phyloP scores from a whole-genome alignment of 2,113 vertebrate genomes.

The Lutjanus erythropterus region DNA sequence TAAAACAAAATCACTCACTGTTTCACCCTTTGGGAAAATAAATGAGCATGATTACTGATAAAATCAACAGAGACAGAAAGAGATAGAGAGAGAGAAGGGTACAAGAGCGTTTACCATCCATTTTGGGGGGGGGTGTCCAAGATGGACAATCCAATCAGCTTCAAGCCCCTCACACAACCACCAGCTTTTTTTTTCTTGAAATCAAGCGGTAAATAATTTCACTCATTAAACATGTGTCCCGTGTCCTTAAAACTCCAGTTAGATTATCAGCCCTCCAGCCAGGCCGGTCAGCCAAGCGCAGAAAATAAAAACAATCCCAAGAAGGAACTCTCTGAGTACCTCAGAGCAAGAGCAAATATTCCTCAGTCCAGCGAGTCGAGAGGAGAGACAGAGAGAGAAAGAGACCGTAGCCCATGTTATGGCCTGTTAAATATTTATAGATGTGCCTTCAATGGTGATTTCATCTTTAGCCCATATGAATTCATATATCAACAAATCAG shows the following conservation, averaged over 20 bases:
- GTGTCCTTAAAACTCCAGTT: constrained; percentile 58
- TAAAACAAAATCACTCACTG: constrained; percentile 58
- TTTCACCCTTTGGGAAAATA: constrained; percentile 57
- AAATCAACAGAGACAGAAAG: constrained; percentile 42
- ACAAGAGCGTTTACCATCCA: constrained; percentile 48
- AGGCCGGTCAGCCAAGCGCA: constrained; percentile 35
- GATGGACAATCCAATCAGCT: constrained; percentile 55
- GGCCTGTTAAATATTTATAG: constrained; percentile 72
- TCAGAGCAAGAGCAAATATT: constrained; percentile 49
- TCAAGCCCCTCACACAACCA: constrained; percentile 41
- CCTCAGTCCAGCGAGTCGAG: constrained; percentile 60
- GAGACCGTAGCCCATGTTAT: constrained; percentile 48
- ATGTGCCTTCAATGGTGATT: constrained; percentile 61
- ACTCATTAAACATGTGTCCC: constrained; percentile 60
- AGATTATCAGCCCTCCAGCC: constrained; percentile 45
- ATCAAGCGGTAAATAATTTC: constrained; percentile 59
- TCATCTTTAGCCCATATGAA: constrained; percentile 54
- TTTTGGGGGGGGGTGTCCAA: constrained; percentile 22
- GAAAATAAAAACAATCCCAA: constrained; percentile 52
- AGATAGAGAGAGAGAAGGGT: constrained; percentile 13
- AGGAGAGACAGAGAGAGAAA: constrained; percentile 5
- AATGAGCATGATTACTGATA: constrained; percentile 45
- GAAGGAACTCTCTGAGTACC: constrained; percentile 47
- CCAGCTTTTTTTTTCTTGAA: constrained; percentile 33
- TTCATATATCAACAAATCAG: constrained; percentile 56